Evolutionary conservation across 2,113 vertebrate genomes (phyloP), one percentile per base, ranked within the genome.

Genomic region (Barbus barbus): DNA sequence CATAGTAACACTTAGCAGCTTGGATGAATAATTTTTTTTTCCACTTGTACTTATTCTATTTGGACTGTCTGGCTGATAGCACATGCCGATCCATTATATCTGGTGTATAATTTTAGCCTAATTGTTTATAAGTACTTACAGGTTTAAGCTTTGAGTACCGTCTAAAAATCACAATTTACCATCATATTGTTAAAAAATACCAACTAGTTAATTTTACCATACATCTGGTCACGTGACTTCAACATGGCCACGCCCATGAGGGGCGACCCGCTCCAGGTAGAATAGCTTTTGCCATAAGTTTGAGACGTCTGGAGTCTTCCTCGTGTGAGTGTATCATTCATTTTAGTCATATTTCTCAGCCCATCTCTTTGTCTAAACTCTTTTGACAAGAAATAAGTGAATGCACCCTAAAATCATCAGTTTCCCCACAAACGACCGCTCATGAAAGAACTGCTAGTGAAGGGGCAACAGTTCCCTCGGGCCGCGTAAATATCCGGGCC

Each of bases 401-500:
- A 46, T 26, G 41, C n/a, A 51, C 7, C n/a, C 28, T 31, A 11
- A 31, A 75, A 9, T 8, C 22, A 13, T 4, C 14, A 48, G 0
- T 20, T 18, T 13, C 4, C 1, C 14, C 16, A 6, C 48, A 28
- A 28, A 74, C 38, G 44, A 18, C 24, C 1, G 41, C n/a, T 24
- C 72, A 9, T 12, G 41, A 28, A 74, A 74, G 20, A 44, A 24
- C 11, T 22, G 11, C 78, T 8, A 20, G 24, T 80, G 24, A 61
- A 61, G 6, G 13, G 28, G 22, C 78, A 46, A 24, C 33, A 33
- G 41, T 46, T 80, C 38, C 36, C 78, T 3, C 16, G 12, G 38
- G 60, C 7, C n/a, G 26, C 26, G 9, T 28, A 31, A 80, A 65
- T 80, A 80, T 33, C 78, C 78, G 38, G 60, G 16, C 20, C 78